These are phyloP conservation scores for Stenodera caucasica DNA, from an alignment of 2,888 invertebrate species.

Conservation along the genomic window DNA sequence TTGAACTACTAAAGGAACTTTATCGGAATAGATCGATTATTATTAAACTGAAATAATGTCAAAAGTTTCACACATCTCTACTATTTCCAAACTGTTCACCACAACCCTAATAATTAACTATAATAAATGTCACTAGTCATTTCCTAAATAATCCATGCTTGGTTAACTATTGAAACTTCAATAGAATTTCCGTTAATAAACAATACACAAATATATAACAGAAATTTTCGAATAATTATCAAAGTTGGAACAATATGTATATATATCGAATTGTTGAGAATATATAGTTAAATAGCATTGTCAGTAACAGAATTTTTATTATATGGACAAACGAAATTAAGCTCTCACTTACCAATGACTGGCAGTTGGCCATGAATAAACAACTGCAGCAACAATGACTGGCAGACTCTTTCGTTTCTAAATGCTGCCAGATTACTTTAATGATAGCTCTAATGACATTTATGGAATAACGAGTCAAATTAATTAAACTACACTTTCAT, in stretches of 20 bases:
- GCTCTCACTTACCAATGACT: constrained; percentile 51
- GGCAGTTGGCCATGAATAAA: constrained; percentile 50
- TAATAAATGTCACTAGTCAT: constrained; percentile 37
- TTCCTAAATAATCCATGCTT: constrained; percentile 35
- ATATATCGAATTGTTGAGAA: too few relatives aligned
- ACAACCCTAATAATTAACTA: constrained; percentile 31
- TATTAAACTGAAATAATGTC: constrained; percentile 1
- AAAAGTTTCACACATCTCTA: neutral
- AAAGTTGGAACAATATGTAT: too few relatives aligned
- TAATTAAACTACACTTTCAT: constrained; percentile 19
- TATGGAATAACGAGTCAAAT: constrained; percentile 27
- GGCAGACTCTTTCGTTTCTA: constrained; percentile 11
- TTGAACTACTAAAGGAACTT: neutral
- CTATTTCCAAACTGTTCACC: constrained; percentile 31
- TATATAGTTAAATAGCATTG: constrained; percentile 34
- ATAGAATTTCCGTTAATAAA: constrained; percentile 32
- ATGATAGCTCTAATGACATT: constrained; percentile 31
- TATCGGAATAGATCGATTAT: too few relatives aligned
- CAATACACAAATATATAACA: constrained; percentile 10
- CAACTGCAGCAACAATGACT: constrained; percentile 45
- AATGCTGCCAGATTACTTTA: constrained; percentile 25
- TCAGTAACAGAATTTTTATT: constrained; percentile 28
- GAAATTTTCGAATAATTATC: too few relatives aligned
- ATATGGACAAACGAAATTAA: constrained; percentile 49
- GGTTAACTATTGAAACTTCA: constrained; percentile 31